Evolutionary conservation across 2,113 vertebrate species (phyloP).

Genomic region (Nicator chloris): DNA sequence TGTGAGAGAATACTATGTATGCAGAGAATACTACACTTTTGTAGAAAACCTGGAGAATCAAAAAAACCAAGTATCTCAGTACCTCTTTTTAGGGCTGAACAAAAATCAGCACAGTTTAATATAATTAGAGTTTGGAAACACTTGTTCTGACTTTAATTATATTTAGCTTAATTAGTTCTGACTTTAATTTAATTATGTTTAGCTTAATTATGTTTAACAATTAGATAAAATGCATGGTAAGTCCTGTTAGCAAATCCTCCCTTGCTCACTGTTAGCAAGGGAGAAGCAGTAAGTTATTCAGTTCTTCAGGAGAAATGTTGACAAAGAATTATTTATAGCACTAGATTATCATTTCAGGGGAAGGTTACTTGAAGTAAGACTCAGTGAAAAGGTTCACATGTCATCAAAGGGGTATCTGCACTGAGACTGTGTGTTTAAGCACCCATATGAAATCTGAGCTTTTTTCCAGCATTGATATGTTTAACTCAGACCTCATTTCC

Average conservation of each 20-base stretch:
- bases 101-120: background rate
- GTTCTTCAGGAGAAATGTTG: background rate
- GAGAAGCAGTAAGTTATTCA: background rate
- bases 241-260: background rate
- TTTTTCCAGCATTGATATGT: background rate
- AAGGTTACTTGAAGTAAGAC: background rate
- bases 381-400: background rate
- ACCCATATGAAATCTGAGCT: background rate
- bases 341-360: background rate
- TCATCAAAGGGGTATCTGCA: background rate
- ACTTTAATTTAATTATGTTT: background rate
- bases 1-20: background rate
- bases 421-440: background rate
- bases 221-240: background rate
- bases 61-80: background rate
- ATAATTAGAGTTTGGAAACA: background rate
- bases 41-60: background rate
- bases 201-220: background rate
- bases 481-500: background rate
- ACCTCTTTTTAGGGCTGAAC: background rate
- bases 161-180: background rate
- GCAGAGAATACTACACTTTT: background rate
- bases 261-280: background rate
- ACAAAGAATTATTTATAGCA: background rate
- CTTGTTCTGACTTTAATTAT: background rate